Base-by-base conservation (phyloP, 2,113 vertebrate genomes). In the Epinephelus moara region DNA sequence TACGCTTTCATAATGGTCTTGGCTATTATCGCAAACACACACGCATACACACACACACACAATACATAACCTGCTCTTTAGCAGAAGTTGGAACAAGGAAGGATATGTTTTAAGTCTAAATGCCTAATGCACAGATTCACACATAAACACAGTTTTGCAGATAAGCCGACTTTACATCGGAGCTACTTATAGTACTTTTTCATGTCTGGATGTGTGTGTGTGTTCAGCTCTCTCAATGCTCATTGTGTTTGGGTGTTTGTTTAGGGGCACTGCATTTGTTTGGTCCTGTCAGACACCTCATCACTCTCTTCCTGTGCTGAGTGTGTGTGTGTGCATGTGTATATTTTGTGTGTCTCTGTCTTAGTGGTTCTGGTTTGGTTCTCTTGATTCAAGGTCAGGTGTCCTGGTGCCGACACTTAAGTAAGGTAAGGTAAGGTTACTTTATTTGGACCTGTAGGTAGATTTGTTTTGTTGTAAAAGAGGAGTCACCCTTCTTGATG, bases 181-280 rank as follows among this genome's bases (percentile, higher is more conserved):
- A 76, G 52, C 68, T 70, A 64, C 77, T 86, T 76, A 52, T 67
- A 76, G 80, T 9, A 62, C 56, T 55, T 63, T 55, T 33, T 1
- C 14, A 4, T 40, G 69, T 72, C 70, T 83, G 76, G 71, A 37
- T 59, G 37, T 63, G 53, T 67, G 37, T 45, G 76, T 70, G 49
- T 63, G 76, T 70, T 64, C 59, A 72, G 66, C 75, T 88, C 85
- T 80, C 87, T 93, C 88, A 90, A 89, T 93, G 85, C 86, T 89
- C 78, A 93, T 94, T 94, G 93, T 93, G 81, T 89, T 81, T 83
- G 83, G 63, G n/a, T 93, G 91, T 93, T 93, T 91, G 75, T 92
- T 75, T 80, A 87, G 91, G 90, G 92, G 90, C 86, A 64, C 82
- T 1, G 85, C 90, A 88, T 93, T 94, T 93, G 90, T 94, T 84